phyloP scores from a whole-genome alignment of 2,113 vertebrate genomes.

The Chaetorhynchus papuensis region DNA sequence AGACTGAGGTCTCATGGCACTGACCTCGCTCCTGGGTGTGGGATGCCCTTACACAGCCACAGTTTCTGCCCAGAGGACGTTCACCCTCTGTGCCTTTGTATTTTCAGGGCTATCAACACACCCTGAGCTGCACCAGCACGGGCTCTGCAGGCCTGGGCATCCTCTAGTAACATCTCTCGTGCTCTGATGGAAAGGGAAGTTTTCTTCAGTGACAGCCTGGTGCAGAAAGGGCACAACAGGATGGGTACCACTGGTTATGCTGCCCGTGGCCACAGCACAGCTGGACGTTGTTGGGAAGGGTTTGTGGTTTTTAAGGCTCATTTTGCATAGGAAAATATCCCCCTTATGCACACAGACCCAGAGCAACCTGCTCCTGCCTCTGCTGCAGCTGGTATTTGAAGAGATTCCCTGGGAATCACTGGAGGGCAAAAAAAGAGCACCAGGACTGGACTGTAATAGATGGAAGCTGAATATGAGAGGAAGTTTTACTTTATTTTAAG shows the following conservation, averaged over 20 bases:
- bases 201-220: not conserved
- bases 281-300: not conserved
- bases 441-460: fast-evolving
- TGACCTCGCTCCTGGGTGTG: not conserved
- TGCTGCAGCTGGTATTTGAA: fast-evolving
- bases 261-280: not conserved
- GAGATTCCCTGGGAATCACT: not conserved
- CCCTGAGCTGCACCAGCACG: fast-evolving
- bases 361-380: not conserved
- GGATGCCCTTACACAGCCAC: not conserved
- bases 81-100: not conserved
- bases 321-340: not conserved
- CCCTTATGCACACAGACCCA: fast-evolving
- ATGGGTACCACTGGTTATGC: fast-evolving
- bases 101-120: not conserved
- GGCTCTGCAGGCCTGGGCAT: not conserved
- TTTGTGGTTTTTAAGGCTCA: not conserved
- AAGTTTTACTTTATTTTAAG: not conserved
- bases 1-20: fast-evolving
- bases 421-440: not conserved
- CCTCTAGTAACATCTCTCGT: fast-evolving
- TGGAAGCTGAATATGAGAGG: not conserved
- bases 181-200: fast-evolving
- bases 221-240: not conserved
- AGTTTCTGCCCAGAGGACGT: not conserved